Base-by-base conservation (phyloP, 2,888 invertebrate species). In the Chrysopilus asiliformis region DNA sequence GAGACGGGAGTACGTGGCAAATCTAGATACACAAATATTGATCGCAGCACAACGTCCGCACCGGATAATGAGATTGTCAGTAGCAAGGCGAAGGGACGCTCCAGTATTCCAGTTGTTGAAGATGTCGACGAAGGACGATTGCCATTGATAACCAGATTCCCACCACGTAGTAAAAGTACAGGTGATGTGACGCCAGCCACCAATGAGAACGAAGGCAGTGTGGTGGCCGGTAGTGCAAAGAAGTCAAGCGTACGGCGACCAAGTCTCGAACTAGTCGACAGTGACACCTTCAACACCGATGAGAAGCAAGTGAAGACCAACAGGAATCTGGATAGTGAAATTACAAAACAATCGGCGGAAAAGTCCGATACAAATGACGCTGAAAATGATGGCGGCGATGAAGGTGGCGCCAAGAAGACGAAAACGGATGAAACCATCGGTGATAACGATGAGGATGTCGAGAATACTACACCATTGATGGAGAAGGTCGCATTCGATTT, bases 141-240 rank as follows among this genome's bases (percentile, higher is more conserved):
- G 44, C 86, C 86, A 2, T 72, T 76, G n/a, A 83, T 79, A 52
- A 85, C 86, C n/a, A 74, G 86, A 45, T 86, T 85, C 59, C 84
- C 84, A 42, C 81, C 82, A 29, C 76, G 79, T 40, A 74, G 76
- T 47, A 55, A 54, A 32, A 67, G 35, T 65, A 66, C 29, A 60
- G 41, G 26, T 7, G 34, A 35, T n/a, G 32, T 30, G 2, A 36
- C 35, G 4, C 18, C 38, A n/a, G 25, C 38, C 9, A 28, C 38
- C 9, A 34, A 28, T n/a, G 24, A 19, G 3, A 15, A 29, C 8
- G 18, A 12, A 2, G 24, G 10, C 10, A 31, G 12, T 9, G 14
- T 17, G 3, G 19, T 13, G 20, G 29, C 13, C n/a, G 15, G 9
- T 10, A 17, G 15, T 12, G 27, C 36, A 16, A 43, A 57, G 45